These are phyloP conservation scores for Phalacrocorax carbo DNA, from an alignment of 2,113 vertebrate genomes.

Conservation along the genomic window DNA sequence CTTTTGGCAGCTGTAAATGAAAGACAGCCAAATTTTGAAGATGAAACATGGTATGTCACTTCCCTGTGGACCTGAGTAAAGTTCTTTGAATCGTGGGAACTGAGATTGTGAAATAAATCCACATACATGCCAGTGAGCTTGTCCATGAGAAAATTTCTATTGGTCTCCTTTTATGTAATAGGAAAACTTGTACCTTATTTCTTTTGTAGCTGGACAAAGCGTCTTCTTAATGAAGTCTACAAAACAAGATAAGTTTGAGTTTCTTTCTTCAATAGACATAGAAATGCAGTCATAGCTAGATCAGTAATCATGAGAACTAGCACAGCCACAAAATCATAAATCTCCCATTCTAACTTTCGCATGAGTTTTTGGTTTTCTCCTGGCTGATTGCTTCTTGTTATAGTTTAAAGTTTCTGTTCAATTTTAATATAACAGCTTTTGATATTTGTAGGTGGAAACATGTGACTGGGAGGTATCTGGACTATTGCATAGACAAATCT, in stretches of 20 bases:
- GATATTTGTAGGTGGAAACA: not conserved
- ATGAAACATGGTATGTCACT: not conserved
- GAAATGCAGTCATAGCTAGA: not conserved
- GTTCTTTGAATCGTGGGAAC: not conserved
- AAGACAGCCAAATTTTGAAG: not conserved
- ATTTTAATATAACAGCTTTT: not conserved
- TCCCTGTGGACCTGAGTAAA: not conserved
- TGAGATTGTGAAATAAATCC: not conserved
- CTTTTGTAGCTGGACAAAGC: not conserved
- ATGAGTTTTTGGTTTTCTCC: not conserved
- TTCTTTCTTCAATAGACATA: not conserved
- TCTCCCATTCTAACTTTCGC: not conserved
- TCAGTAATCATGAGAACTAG: not conserved
- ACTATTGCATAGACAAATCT: not conserved
- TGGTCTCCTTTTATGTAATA: not conserved
- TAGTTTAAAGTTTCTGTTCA: not conserved
- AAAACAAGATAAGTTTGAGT: not conserved
- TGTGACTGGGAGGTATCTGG: not conserved
- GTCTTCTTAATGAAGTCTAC: not conserved
- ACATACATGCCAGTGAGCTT: not conserved
- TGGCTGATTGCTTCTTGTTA: not conserved
- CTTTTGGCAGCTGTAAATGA: not conserved
- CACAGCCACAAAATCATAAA: not conserved
- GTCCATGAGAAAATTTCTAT: not conserved
- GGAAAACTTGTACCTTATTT: not conserved